A percentile compares a stretch with the other conserved stretches of the same genome.
Conservation (phyloP, 2,797 vertebrate genomes). For the Lutra lutra region DNA sequence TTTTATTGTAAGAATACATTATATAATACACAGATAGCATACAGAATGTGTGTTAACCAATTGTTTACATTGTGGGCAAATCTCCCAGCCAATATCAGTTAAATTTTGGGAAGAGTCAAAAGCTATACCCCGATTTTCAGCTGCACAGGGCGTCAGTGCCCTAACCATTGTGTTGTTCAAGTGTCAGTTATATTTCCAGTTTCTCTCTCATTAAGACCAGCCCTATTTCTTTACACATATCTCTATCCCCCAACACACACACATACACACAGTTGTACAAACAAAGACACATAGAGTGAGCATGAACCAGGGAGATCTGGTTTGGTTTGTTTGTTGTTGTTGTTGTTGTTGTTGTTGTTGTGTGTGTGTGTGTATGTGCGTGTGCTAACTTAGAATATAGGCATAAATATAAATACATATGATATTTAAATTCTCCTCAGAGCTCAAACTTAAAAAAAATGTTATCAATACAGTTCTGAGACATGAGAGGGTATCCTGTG, state of each 20-base stretch:
- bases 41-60: background rate
- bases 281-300: background rate
- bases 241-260: background rate
- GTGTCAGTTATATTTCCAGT: background rate
- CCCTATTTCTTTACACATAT: background rate
- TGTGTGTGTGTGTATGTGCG: too few species aligned
- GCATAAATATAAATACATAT: background rate
- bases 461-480: background rate
- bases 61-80: background rate
- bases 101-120: background rate
- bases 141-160: background rate
- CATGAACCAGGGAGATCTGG: background rate
- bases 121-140: background rate
- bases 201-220: background rate
- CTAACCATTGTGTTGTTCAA: background rate
- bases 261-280: background rate
- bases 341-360: too few species aligned
- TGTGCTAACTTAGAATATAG: background rate
- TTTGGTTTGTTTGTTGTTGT: background rate
- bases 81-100: background rate
- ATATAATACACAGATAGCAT: background rate
- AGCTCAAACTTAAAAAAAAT: background rate
- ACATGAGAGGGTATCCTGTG: accelerated
- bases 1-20: background rate
- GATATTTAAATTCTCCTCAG: background rate